Evolutionary conservation across 1,140 invertebrate genomes (phyloP).

Genomic region (Conopomorpha cramerella): DNA sequence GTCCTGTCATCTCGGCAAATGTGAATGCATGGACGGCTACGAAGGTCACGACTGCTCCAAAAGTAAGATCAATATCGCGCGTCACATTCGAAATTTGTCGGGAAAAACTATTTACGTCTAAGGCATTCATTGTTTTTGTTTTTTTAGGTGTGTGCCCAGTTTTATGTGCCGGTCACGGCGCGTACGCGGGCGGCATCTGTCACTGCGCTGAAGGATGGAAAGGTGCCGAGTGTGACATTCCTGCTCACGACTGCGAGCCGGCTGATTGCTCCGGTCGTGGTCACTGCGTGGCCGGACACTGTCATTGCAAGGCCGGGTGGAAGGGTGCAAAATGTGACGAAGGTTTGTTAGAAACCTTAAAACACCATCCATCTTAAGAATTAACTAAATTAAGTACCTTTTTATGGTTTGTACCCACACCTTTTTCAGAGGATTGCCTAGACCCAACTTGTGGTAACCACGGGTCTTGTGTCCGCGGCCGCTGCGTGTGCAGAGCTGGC

Average conservation of each 20-base stretch:
- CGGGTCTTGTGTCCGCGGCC: slow-evolving; percentile 89
- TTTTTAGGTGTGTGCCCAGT: slow-evolving; percentile 90
- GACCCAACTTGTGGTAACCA: slow-evolving; percentile 89
- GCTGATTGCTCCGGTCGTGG: slow-evolving; percentile 92
- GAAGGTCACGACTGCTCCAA: slow-evolving; percentile 90
- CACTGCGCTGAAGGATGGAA: slow-evolving; percentile 97
- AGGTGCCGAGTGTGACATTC: slow-evolving; percentile 93
- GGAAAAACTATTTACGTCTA: slow-evolving; percentile 3
- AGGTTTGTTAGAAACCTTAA: slow-evolving; percentile 65
- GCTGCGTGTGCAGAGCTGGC: slow-evolving; percentile 92
- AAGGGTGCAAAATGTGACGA: slow-evolving; percentile 84
- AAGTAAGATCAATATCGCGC: slow-evolving; percentile 67
- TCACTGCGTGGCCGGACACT: slow-evolving; percentile 85
- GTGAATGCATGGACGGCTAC: slow-evolving; percentile 94
- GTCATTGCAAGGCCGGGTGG: slow-evolving; percentile 88
- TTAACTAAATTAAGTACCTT: too few species aligned
- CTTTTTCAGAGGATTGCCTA: slow-evolving; percentile 81
- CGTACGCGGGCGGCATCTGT: slow-evolving; percentile 93
- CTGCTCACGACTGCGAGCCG: slow-evolving; percentile 87
- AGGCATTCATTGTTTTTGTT: slow-evolving; percentile 35
- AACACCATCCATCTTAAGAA: too few species aligned
- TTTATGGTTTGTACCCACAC: too few species aligned
- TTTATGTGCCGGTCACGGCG: slow-evolving; percentile 93
- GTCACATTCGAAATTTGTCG: not conserved
- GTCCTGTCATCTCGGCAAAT: slow-evolving; percentile 92